Percentiles rank a stretch among this genome's conserved stretches.
These are phyloP conservation scores for Periophthalmodon schlosseri DNA, from an alignment of 2,113 vertebrate genomes.

Conservation along the genomic window DNA sequence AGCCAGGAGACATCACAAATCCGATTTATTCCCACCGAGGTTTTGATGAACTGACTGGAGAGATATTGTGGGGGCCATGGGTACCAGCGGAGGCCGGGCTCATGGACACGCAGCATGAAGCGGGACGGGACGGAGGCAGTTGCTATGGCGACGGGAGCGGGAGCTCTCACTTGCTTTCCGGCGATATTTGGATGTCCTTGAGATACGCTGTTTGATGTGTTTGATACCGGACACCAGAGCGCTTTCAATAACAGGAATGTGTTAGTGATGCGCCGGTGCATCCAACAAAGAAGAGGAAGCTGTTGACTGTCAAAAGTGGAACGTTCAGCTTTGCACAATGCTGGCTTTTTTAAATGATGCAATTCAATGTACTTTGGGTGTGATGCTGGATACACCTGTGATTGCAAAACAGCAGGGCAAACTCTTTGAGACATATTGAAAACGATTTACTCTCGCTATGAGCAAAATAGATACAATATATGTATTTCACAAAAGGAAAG, in stretches of 20 bases:
- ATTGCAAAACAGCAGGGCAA: too few relatives aligned
- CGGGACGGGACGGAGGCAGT: slow-evolving; percentile 53
- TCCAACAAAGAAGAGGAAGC: background rate
- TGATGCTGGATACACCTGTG: too few relatives aligned
- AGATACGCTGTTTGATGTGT: slow-evolving; percentile 13
- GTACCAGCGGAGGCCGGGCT: slow-evolving; percentile 46
- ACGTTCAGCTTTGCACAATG: background rate
- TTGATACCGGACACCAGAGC: slow-evolving; percentile 12
- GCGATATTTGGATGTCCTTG: slow-evolving; percentile 49
- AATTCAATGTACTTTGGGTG: too few relatives aligned
- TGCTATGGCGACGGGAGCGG: slow-evolving; percentile 61
- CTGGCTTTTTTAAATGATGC: too few relatives aligned
- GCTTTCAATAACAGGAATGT: slow-evolving; percentile 3
- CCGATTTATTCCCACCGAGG: slow-evolving; percentile 34
- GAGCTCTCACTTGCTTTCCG: slow-evolving; percentile 23
- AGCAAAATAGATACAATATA: too few relatives aligned
- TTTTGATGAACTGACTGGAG: slow-evolving; percentile 53
- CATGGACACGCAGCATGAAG: slow-evolving; percentile 49
- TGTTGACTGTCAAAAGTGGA: background rate
- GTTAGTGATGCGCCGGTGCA: background rate
- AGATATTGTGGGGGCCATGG: slow-evolving; percentile 34
- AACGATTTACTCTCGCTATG: too few relatives aligned
- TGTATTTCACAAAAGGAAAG: background rate
- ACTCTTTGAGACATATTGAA: too few relatives aligned
- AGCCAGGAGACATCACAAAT: slow-evolving; percentile 21